Percentiles rank a stretch among this genome's conserved stretches.
Evolutionary conservation across 2,113 vertebrate genomes (phyloP).

Genomic region (Pterocles burchelli): DNA sequence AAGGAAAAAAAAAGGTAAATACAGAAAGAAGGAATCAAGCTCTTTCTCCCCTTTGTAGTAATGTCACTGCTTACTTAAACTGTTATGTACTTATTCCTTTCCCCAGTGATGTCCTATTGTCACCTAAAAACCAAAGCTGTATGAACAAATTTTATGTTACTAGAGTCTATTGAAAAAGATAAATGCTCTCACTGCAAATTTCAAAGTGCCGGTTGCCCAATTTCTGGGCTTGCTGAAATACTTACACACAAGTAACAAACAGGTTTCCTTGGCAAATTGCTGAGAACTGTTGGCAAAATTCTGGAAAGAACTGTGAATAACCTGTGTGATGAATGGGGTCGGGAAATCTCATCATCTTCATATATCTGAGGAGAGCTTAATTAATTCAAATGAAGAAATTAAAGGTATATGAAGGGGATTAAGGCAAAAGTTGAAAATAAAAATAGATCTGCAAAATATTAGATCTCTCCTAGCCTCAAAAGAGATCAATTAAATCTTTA

Average conservation of each 20-base stretch:
- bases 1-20: neutral
- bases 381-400: slow-evolving; percentile 55
- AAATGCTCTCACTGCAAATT: neutral
- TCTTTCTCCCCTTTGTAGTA: neutral
- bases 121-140: neutral
- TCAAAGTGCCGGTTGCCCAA: neutral
- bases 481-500: slow-evolving; percentile 45
- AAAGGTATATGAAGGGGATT: slow-evolving; percentile 21
- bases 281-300: slow-evolving; percentile 9
- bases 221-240: neutral
- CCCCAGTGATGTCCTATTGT: neutral
- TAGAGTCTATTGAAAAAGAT: neutral
- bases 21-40: neutral
- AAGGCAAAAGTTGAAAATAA: slow-evolving; percentile 49
- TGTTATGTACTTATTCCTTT: neutral
- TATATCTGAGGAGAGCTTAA: slow-evolving; percentile 33
- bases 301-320: slow-evolving; percentile 42
- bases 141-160: neutral
- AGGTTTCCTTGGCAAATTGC: neutral
- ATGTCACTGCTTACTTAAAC: neutral
- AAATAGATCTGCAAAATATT: slow-evolving; percentile 51
- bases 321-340: neutral
- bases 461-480: slow-evolving; percentile 25
- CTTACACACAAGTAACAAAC: neutral
- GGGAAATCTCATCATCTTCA: slow-evolving; percentile 41